Conservation (phyloP, 2,888 invertebrate species). For the Adelognathus sp. region DNA sequence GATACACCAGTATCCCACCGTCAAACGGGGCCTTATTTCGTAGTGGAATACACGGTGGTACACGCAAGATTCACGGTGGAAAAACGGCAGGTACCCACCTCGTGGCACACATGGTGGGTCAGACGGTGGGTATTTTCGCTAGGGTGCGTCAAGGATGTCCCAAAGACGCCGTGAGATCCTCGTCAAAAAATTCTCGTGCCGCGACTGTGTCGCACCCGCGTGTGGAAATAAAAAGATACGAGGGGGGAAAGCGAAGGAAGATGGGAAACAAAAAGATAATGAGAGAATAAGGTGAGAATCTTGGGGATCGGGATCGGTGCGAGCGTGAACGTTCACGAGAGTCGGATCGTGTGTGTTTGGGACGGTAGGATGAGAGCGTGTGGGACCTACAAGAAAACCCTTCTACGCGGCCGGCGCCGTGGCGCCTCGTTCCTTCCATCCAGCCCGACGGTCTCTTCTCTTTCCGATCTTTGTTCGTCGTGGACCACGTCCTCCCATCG, state of each 20-base stretch:
- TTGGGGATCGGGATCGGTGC: conserved; percentile 48
- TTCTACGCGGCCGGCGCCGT: conserved; percentile 81
- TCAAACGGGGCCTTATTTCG: no score
- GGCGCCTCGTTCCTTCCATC: conserved; percentile 76
- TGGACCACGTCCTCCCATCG: conserved; percentile 36
- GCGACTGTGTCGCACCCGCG: conserved; percentile 39
- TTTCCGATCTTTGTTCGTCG: conserved; percentile 30
- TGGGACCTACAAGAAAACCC: conserved; percentile 80
- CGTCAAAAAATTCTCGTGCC: conserved; percentile 34
- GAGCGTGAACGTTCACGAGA: conserved; percentile 44
- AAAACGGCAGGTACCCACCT: no score
- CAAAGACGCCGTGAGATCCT: not conserved
- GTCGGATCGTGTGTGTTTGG: conserved; percentile 41
- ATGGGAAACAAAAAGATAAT: not conserved
- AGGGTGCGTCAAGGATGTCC: not conserved
- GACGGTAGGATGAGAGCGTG: conserved; percentile 58
- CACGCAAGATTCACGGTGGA: no score
- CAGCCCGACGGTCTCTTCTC: conserved; percentile 43
- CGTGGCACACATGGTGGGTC: no score
- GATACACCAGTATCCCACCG: no score
- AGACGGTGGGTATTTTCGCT: no score
- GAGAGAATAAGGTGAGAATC: conserved; percentile 50
- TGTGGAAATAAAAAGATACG: conserved; percentile 39
- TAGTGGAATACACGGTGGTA: no score
- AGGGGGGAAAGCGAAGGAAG: conserved; percentile 9